Conservation (phyloP, 2,113 vertebrate species). For the Cyanoramphus novaezelandiae region DNA sequence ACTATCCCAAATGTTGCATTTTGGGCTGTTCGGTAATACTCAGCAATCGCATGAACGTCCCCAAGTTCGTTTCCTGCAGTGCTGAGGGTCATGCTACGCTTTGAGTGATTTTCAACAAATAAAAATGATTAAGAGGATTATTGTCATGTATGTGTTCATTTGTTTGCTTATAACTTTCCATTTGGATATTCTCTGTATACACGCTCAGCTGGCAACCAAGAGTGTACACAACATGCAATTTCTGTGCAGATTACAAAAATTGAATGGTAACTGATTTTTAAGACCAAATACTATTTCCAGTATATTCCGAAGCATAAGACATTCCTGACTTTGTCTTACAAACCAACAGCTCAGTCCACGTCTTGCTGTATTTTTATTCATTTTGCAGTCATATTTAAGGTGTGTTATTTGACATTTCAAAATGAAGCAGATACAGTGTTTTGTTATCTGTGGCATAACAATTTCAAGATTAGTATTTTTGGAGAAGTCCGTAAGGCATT, state of each 20-base stretch:
- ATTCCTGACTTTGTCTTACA: not conserved
- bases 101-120: slow-evolving; percentile 25
- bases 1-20: not conserved
- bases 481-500: not conserved
- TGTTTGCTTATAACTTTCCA: not conserved
- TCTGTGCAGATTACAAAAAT: not conserved
- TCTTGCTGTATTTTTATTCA: not conserved
- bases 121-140: not conserved
- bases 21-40: not conserved
- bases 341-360: not conserved
- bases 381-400: not conserved
- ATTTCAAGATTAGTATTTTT: not conserved
- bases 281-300: not conserved
- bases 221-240: not conserved
- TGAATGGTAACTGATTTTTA: not conserved
- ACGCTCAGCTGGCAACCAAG: not conserved
- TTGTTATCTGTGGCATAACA: not conserved
- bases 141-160: not conserved
- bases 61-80: not conserved
- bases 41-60: not conserved
- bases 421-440: not conserved
- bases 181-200: not conserved
- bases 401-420: not conserved
- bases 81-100: not conserved
- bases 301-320: not conserved